Base-by-base conservation (phyloP, 2,888 invertebrate species). In the Atrina japonica region DNA sequence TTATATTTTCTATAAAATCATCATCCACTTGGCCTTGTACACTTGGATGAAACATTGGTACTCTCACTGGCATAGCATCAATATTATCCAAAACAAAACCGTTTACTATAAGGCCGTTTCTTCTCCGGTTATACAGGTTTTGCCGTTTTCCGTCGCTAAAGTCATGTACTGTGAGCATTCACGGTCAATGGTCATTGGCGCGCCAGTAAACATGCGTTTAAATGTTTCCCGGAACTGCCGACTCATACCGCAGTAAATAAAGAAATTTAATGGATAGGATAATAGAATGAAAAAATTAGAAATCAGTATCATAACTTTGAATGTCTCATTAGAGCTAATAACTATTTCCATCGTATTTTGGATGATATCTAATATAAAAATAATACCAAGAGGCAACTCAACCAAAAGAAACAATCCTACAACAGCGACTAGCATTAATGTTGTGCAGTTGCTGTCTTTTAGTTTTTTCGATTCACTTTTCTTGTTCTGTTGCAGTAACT, bases 201-300 rank as follows among this genome's bases (percentile, higher is more conserved):
- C 82, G 0, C 83, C 83, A 0, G 95, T 93, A 87, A 97, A 97
- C 29, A 93, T 84, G 18, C 91, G 95, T 86, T 96, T 96, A 90
- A 98, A 98, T 0, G 97, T 97, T 89, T 97, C 96, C n/a, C 98
- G 93, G 90, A 98, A 98, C 89, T 96, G 96, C 40, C 96, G 92
- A 40, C 96, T 96, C 98, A 98, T 98, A 25, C 97, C 97, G 89
- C 97, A 97, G 88, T 98, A 98, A 78, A 97, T 97, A 72, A 96
- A 97, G 87, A 98, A 97, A 90, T 97, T 97, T 69, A 97, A 95
- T 14, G 97, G 97, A 91, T 97, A 97, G 55, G 96, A 96, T 45
- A 96, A 93, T 70, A 97, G 94, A 73, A 98, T 95, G 89, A 96
- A 95, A 91, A 97, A 96, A 92, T 97, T 97, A 14, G 96, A 96